Percentiles rank a stretch among this genome's conserved stretches.
phyloP scores from a whole-genome alignment of 2,888 invertebrate genomes.

The Luffia ferchaultella region DNA sequence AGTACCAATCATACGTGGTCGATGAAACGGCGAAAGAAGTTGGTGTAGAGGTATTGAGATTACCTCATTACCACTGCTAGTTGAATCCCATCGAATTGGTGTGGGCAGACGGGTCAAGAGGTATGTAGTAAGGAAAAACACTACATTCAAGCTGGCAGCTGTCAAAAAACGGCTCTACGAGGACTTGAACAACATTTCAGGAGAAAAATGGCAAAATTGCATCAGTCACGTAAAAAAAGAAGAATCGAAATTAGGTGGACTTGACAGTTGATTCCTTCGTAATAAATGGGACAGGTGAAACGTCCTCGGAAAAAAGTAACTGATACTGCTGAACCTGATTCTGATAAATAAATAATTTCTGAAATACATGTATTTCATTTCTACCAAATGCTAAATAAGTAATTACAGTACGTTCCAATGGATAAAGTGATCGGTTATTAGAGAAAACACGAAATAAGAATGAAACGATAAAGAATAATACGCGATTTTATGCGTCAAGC shows the following conservation, averaged over 20 bases:
- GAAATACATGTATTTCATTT: too few species aligned
- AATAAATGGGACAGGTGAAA: too few species aligned
- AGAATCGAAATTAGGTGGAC: background rate
- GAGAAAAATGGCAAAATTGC: constrained; percentile 5
- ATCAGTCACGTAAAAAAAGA: constrained; percentile 5
- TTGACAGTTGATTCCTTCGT: background rate
- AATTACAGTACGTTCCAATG: too few species aligned
- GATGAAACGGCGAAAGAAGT: constrained; percentile 12
- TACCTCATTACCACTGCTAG: constrained; percentile 14
- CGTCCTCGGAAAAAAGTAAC: too few species aligned
- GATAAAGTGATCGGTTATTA: too few species aligned
- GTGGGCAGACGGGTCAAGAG: constrained; percentile 12
- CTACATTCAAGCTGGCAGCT: constrained; percentile 8
- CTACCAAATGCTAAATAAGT: too few species aligned
- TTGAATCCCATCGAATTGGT: constrained; percentile 14
- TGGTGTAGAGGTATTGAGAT: constrained; percentile 8
- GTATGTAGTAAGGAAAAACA: constrained; percentile 6
- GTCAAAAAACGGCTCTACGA: constrained; percentile 3
- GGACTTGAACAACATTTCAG: constrained; percentile 2
- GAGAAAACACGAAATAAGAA: too few species aligned
- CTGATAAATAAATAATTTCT: too few species aligned
- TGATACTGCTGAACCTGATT: too few species aligned
- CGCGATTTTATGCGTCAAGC: too few species aligned
- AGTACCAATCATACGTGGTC: constrained; percentile 10
- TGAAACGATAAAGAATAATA: too few species aligned